phyloP scores from a whole-genome alignment of 2,797 vertebrate genomes.

The Acanthurus tractus region DNA sequence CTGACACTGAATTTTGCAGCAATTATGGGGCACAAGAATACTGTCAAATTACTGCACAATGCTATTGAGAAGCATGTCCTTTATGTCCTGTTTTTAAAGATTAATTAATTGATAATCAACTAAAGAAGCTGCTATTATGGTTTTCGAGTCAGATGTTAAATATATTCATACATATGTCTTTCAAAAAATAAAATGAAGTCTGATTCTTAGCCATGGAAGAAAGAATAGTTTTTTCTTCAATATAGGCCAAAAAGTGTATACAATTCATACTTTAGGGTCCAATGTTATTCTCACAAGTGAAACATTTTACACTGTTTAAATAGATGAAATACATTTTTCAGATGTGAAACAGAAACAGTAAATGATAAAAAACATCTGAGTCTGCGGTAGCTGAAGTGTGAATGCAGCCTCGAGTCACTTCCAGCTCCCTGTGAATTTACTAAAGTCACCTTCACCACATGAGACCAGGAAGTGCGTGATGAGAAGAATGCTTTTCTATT shows the following conservation, averaged over 20 bases:
- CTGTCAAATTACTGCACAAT: neutral
- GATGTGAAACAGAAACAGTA: neutral
- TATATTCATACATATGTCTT: neutral
- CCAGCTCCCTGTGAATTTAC: constrained; percentile 43
- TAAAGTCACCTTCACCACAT: constrained; percentile 61
- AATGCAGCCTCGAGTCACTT: constrained; percentile 44
- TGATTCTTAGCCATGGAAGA: neutral
- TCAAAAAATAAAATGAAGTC: neutral
- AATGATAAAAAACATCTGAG: neutral
- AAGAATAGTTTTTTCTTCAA: neutral
- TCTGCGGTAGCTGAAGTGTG: neutral
- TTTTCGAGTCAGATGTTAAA: too few species aligned
- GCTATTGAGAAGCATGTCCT: neutral
- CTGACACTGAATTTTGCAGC: neutral
- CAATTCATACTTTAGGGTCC: neutral
- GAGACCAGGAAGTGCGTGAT: constrained; percentile 73
- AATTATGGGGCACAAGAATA: neutral
- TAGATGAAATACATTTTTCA: neutral
- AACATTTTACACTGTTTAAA: neutral
- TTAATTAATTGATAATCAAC: neutral
- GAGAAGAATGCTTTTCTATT: constrained; percentile 65
- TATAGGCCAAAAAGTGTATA: neutral
- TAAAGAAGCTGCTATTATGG: neutral
- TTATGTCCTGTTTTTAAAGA: neutral
- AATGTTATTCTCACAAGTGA: neutral